Evolutionary conservation across 37 sponge, comb jelly and placozoan genomes (phyloP).

Genomic region (Ephydatia muelleri): DNA sequence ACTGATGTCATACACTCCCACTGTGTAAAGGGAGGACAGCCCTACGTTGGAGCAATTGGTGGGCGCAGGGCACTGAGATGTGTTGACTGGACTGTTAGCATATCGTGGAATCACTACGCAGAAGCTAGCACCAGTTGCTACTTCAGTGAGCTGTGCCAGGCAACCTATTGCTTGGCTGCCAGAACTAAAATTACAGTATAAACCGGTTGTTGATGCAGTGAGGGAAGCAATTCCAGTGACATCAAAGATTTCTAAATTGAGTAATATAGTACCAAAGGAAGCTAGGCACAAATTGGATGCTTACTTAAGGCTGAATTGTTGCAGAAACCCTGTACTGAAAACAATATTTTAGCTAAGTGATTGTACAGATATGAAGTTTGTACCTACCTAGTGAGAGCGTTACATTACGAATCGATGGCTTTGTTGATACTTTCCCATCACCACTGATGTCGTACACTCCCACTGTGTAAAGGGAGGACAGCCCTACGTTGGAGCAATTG

Average conservation of each 20-base stretch:
- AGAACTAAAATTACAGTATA: not conserved
- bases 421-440: not conserved
- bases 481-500: not conserved
- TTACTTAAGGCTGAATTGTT: not conserved
- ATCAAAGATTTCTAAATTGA: not conserved
- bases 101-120: not conserved
- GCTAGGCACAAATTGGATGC: too few relatives aligned
- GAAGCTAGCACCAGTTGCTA: not conserved
- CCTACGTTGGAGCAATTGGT: not conserved
- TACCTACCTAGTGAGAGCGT: not conserved
- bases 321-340: not conserved
- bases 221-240: not conserved
- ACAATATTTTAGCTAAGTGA: not conserved
- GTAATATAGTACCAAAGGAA: not conserved
- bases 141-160: not conserved
- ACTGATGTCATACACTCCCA: not conserved
- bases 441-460: not conserved
- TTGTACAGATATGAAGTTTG: not conserved
- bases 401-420: not conserved
- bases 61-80: not conserved
- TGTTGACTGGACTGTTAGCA: not conserved
- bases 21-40: not conserved
- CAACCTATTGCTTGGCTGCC: not conserved
- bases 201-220: not conserved
- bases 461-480: not conserved